Base-by-base conservation (phyloP, 2,113 vertebrate genomes). In the Chionis minor region DNA sequence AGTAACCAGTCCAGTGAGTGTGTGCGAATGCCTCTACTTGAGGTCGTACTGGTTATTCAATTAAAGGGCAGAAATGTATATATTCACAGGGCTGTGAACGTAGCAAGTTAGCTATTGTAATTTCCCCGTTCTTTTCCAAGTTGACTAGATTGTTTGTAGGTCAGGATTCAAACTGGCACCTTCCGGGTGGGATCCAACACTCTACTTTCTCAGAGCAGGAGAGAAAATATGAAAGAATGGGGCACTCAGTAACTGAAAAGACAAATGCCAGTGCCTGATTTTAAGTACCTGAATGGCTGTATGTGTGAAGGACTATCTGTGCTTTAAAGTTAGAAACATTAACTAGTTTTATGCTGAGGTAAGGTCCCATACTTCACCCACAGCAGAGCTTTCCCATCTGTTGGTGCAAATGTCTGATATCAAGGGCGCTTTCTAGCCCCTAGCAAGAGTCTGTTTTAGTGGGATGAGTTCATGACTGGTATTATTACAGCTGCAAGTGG, bases 401-500 rank as follows among this genome's bases (percentile, higher is more conserved):
- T 45, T 2, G 2, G 30, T 73, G 55, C n/a, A 74, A 28, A 69
- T 20, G 21, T 67, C 77, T 63, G 30, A 8, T 45, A 70, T 8
- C 45, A 44, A 55, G 40, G 28, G 56, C 0, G 1, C 24, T 86
- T 74, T 79, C 45, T 35, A 67, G 28, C 35, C 35, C 28, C 21
- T 24, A 20, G 33, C 26, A 86, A n/a, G 55, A 66, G 40, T 55
- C 47, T 56, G 38, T 69, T 72, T 23, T 23, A 61, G 52, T 35
- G 27, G 35, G 33, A 2, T 82, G 80, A 74, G 47, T 71, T 86
- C 0, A 20, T 65, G 26, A 72, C 62, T 92, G 12, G 33, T 92
- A 52, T 81, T 90, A 66, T 93, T 86, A 75, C 91, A 93, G 80
- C 78, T 94, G 73, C 32, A 40, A 81, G n/a, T 73, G 80, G 78